These are phyloP conservation scores for Myotis vivesi DNA, from an alignment of 2,797 vertebrate species.

Conservation along the genomic window DNA sequence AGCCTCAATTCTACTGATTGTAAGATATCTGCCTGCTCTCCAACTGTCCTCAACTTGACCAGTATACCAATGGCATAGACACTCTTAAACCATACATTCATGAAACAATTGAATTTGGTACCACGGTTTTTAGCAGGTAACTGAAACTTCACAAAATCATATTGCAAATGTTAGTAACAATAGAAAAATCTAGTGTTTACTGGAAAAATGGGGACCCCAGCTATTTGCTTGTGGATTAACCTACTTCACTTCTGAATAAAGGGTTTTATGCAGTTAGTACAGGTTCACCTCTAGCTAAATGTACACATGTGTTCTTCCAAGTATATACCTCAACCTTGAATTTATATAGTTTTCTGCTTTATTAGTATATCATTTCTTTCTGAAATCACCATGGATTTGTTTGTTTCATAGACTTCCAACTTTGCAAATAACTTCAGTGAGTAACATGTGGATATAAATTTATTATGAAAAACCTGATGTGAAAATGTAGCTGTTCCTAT, in stretches of 20 bases:
- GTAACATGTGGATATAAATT: neutral
- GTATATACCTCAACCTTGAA: neutral
- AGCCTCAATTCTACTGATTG: neutral
- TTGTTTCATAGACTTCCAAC: constrained; percentile 16
- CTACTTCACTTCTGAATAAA: neutral
- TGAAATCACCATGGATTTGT: neutral
- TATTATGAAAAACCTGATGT: constrained; percentile 2
- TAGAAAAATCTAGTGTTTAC: neutral
- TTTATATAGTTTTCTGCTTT: neutral
- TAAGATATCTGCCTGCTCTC: neutral
- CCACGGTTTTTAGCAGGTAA: neutral
- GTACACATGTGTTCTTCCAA: neutral
- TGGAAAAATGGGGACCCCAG: neutral
- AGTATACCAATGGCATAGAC: neutral
- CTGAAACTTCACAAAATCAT: neutral
- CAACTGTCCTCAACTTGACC: neutral
- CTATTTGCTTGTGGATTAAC: neutral
- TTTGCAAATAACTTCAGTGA: constrained; percentile 44
- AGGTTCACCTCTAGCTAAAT: neutral
- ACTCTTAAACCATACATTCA: neutral
- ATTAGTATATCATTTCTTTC: neutral
- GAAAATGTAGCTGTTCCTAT: neutral
- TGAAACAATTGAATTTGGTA: neutral
- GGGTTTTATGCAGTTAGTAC: neutral
- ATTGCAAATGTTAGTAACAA: neutral